A percentile compares a stretch with the other conserved stretches of the same genome.
These are phyloP conservation scores for Teleopsis dalmanni DNA, from an alignment of 1,140 invertebrate genomes.

Conservation along the genomic window DNA sequence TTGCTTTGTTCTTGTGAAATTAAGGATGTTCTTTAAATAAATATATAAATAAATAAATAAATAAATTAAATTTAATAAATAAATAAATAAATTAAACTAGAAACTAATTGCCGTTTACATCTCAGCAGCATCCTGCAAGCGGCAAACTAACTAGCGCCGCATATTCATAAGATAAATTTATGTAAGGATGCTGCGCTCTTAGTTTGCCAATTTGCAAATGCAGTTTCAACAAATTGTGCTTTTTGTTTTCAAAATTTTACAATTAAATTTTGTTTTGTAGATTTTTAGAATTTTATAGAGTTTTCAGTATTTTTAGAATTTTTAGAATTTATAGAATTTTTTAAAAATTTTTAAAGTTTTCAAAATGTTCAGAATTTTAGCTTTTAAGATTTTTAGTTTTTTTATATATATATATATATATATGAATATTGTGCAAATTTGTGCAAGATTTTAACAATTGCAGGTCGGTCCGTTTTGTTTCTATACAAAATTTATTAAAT, in stretches of 20 bases:
- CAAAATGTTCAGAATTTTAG: too few relatives aligned
- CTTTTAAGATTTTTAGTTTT: too few relatives aligned
- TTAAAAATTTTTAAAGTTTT: too few relatives aligned
- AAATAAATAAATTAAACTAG: slow-evolving; percentile 32
- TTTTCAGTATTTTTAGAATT: background rate
- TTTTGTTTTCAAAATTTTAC: background rate
- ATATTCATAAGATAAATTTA: slow-evolving; percentile 9
- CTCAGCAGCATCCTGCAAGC: background rate
- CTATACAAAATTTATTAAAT: background rate
- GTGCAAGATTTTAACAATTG: too few relatives aligned
- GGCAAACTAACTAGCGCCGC: slow-evolving; percentile 2
- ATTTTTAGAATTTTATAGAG: background rate
- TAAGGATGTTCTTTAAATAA: too few relatives aligned
- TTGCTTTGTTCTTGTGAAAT: slow-evolving; percentile 20
- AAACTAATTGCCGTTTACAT: background rate
- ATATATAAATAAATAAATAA: slow-evolving; percentile 29
- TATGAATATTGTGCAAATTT: too few relatives aligned
- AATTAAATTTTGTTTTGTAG: background rate
- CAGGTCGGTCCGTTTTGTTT: slow-evolving; percentile 2
- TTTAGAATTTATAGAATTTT: too few relatives aligned
- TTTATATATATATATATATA: too few relatives aligned
- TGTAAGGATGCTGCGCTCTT: background rate
- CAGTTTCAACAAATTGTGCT: background rate
- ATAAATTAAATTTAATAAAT: slow-evolving; percentile 37
- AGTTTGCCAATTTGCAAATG: background rate